Conservation (phyloP, 2,888 invertebrate genomes). For the Andrena marginata region DNA sequence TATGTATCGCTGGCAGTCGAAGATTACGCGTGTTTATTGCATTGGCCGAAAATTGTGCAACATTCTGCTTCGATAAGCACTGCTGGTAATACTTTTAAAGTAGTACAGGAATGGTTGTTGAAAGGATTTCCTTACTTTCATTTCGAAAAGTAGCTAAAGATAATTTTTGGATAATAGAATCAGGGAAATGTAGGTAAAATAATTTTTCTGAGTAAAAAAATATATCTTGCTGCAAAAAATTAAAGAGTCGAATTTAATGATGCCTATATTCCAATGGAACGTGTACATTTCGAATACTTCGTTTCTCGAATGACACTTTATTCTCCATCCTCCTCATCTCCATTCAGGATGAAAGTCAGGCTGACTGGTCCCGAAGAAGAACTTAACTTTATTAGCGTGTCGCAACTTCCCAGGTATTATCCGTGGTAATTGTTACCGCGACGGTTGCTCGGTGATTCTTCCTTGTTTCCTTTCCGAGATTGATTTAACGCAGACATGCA, state of each 20-base stretch:
- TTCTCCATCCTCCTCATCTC: conserved; percentile 29
- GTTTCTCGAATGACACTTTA: conserved; percentile 9
- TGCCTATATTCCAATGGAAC: background rate
- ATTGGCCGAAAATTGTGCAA: background rate
- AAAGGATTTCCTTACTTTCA: too few relatives aligned
- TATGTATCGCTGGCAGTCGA: background rate
- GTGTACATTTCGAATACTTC: background rate
- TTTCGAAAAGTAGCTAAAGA: too few relatives aligned
- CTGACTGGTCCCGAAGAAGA: conserved; percentile 34
- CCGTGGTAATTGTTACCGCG: conserved; percentile 68
- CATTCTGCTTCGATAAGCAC: background rate
- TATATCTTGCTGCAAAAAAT: too few relatives aligned
- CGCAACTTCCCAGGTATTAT: conserved; percentile 66
- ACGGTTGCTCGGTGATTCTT: conserved; percentile 46
- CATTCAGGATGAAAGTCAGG: conserved; percentile 22
- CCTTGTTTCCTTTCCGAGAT: conserved; percentile 27
- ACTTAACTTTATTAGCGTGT: conserved; percentile 72
- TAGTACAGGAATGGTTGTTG: background rate
- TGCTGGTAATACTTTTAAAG: background rate
- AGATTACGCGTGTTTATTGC: background rate
- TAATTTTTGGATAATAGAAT: too few relatives aligned
- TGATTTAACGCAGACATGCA: conserved; percentile 49
- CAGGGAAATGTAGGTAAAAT: too few relatives aligned
- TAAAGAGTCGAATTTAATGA: background rate
- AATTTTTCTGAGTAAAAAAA: too few relatives aligned